Conservation (phyloP, 2,113 vertebrate genomes). For the Campylomormyrus numenius region DNA sequence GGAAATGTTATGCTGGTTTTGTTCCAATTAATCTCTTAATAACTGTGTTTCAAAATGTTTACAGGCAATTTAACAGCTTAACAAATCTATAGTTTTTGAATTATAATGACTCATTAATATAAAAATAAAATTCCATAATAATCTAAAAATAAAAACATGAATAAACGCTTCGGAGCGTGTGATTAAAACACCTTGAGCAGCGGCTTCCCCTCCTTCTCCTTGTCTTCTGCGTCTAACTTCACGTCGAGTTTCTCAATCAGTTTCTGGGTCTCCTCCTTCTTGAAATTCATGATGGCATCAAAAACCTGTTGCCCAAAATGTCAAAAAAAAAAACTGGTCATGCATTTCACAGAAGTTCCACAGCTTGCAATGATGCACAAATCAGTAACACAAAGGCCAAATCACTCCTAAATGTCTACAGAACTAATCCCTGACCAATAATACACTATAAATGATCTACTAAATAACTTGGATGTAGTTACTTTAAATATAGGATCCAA, state of each 20-base stretch:
- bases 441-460: neutral
- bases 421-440: neutral
- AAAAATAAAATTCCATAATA: neutral
- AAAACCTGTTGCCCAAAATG: constrained; percentile 43
- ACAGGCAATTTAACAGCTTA: neutral
- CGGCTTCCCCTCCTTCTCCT: constrained; percentile 52
- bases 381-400: neutral
- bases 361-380: neutral
- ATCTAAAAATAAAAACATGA: neutral
- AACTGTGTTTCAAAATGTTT: neutral
- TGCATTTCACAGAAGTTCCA: neutral
- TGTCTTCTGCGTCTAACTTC: constrained; percentile 49
- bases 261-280: constrained; percentile 54
- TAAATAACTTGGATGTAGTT: neutral
- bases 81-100: neutral
- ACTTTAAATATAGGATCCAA: constrained; percentile 51
- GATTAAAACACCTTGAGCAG: constrained; percentile 49
- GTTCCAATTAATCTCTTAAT: neutral
- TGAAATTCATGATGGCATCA: constrained; percentile 60
- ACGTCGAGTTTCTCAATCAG: constrained; percentile 52
- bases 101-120: neutral
- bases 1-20: neutral
- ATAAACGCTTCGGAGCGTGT: neutral
- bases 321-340: neutral
- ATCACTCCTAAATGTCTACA: neutral